A percentile compares a stretch with the other conserved stretches of the same genome.
Conservation (phyloP, 2,113 vertebrate species). For the Mesitornis unicolor region DNA sequence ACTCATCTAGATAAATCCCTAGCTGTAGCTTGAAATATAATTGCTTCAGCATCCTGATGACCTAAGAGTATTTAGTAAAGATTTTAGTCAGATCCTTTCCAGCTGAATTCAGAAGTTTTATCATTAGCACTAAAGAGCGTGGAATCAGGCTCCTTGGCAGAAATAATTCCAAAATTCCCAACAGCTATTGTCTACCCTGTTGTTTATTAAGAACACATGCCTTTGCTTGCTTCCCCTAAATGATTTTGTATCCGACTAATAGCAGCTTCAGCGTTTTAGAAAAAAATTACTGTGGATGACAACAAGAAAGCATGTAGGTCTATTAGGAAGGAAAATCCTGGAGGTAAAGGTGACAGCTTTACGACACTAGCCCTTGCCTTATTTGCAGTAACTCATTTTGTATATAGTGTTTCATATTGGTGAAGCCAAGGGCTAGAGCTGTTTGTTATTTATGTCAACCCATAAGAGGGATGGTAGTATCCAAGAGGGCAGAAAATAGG, state of each 20-base stretch:
- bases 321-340: slow-evolving; percentile 73
- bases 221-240: slow-evolving; percentile 7
- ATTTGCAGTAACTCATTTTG: slow-evolving; percentile 83
- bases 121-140: background rate
- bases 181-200: background rate
- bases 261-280: slow-evolving; percentile 39
- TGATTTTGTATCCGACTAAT: slow-evolving; percentile 55
- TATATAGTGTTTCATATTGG: slow-evolving; percentile 63
- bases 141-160: background rate
- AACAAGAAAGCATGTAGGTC: slow-evolving; percentile 43
- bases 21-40: background rate
- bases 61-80: too few relatives aligned
- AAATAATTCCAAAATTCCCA: background rate
- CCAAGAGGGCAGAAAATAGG: slow-evolving; percentile 65
- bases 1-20: background rate
- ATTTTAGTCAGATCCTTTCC: background rate
- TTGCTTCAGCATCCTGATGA: background rate
- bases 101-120: background rate
- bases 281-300: slow-evolving; percentile 46
- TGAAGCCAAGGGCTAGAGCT: slow-evolving; percentile 48
- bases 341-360: slow-evolving; percentile 75
- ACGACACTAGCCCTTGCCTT: slow-evolving; percentile 55
- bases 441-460: slow-evolving; percentile 69
- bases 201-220: background rate
- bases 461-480: slow-evolving; percentile 44